Evolutionary conservation across 2,888 invertebrate species (phyloP), one percentile per base, ranked within the genome.

Genomic region (Campoplex nolae): DNA sequence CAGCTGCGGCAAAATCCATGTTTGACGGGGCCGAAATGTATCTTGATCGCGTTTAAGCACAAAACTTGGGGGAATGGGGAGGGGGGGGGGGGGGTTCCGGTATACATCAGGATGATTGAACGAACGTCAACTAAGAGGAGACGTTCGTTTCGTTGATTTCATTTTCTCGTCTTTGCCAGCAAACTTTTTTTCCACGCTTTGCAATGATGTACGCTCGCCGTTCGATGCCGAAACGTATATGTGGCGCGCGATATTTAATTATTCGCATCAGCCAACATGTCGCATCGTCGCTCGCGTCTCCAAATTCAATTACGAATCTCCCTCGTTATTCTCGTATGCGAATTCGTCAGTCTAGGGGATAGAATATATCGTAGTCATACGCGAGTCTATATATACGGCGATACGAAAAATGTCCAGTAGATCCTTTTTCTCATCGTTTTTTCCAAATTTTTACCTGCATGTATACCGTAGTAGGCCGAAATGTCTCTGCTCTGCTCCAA

Each of bases 221-320:
- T 81, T 65, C 32, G 62, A 71, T 67, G 35, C 38, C 65, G 13
- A 54, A 51, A 38, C 71, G 62, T 67, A n/a, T 67, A 13, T 54
- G 48, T 9, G 28, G 28, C 48, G 71, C 68, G 71, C 68, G n/a
- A 38, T 56, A 81, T 67, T 58, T 65, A 73, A 71, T 76, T 77
- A 71, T 77, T 83, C 62, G 45, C 45, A 56, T 54, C 56, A 23
- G 58, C 18, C 54, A 70, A 23, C 58, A 65, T 32, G 42, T n/a
- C 67, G 18, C n/a, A 45, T 48, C 71, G 71, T 77, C 81, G 42
- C 54, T 65, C 45, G 11, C 76, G 42, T 78, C 82, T 74, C n/a
- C 28, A 82, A 82, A 85, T 82, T 73, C 67, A 85, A 85, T 85
- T 82, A 85, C 76, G 45, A 32, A 71, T 85, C n/a, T 58, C 42